Evolutionary conservation across 2,797 vertebrate species (phyloP).

Genomic region (Graptemys geographica): DNA sequence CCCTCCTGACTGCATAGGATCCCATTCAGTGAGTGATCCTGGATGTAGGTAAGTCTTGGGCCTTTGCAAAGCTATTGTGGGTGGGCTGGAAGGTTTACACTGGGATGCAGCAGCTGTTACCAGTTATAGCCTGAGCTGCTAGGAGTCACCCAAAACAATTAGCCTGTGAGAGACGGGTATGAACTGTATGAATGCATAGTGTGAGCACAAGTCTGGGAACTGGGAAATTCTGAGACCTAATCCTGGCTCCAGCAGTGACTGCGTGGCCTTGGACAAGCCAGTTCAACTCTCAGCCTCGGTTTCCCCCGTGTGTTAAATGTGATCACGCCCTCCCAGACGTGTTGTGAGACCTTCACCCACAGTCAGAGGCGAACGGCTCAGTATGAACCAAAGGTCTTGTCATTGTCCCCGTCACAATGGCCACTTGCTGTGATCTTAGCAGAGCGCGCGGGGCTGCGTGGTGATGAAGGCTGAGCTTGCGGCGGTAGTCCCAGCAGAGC

Average conservation of each 20-base stretch:
- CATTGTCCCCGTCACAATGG: not conserved
- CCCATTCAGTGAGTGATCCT: not conserved
- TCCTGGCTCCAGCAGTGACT: not conserved
- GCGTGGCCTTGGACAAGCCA: not conserved
- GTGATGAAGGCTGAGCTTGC: not conserved
- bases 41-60: not conserved
- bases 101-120: not conserved
- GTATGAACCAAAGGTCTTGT: not conserved
- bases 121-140: not conserved
- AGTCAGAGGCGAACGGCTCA: not conserved
- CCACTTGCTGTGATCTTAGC: not conserved
- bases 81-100: not conserved
- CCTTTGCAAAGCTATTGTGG: not conserved
- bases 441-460: not conserved
- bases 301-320: not conserved
- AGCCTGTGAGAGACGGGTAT: not conserved
- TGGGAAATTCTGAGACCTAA: not conserved
- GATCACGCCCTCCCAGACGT: not conserved
- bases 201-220: not conserved
- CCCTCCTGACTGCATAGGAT: not conserved
- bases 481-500: not conserved
- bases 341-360: not conserved
- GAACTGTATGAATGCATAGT: not conserved
- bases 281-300: not conserved
- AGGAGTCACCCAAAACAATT: not conserved